phyloP scores from a whole-genome alignment of 2,888 invertebrate genomes.

The Arctia plantaginis region DNA sequence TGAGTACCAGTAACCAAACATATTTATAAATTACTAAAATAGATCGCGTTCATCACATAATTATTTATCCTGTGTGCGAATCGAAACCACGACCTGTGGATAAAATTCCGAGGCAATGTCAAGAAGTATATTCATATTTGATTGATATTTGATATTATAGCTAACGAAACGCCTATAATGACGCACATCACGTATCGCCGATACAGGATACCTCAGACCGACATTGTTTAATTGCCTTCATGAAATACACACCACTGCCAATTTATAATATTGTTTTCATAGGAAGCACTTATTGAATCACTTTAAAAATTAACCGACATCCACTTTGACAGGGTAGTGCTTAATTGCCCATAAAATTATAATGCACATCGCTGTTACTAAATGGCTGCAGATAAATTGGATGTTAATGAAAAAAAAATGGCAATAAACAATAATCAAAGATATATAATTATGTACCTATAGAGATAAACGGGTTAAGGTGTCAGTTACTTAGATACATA shows the following conservation, averaged over 20 bases:
- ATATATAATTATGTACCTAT: no score
- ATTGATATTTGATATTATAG: neutral
- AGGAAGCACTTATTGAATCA: neutral
- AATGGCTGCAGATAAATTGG: neutral
- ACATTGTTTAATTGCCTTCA: neutral
- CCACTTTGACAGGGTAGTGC: neutral
- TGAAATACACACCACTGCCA: neutral
- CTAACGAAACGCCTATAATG: neutral
- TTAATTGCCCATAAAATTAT: neutral
- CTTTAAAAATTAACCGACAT: neutral
- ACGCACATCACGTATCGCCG: neutral
- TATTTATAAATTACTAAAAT: neutral
- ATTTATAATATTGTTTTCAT: neutral
- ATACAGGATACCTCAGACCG: neutral
- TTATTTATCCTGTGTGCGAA: no score
- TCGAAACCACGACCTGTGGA: neutral
- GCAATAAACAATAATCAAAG: no score
- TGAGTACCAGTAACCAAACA: neutral
- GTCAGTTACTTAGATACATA: no score
- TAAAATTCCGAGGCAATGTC: neutral
- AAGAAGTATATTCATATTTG: neutral
- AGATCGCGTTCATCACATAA: neutral
- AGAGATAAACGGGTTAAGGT: no score
- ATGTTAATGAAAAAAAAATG: neutral
- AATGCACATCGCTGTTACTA: neutral